Percentiles rank a stretch among this genome's conserved stretches.
Conservation (phyloP, 2,888 invertebrate genomes). For the Zele albiditarsus region DNA sequence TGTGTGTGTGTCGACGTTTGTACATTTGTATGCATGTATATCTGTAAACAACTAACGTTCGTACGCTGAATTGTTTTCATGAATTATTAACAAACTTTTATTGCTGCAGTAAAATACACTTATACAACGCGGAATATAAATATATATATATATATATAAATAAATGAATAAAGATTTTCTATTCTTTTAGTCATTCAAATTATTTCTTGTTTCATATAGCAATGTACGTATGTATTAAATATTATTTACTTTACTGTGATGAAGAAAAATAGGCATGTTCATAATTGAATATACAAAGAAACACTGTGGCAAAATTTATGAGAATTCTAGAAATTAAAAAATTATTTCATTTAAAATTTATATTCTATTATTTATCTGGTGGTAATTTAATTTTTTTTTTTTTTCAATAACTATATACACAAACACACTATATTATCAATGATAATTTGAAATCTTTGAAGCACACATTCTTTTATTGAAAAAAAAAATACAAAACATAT, state of each 20-base stretch:
- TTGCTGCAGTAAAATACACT: conserved; percentile 19
- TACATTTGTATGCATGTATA: background rate
- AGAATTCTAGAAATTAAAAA: background rate
- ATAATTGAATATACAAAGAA: background rate
- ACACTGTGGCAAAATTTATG: no score
- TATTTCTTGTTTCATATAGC: background rate
- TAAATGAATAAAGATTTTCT: conserved; percentile 3
- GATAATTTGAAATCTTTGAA: no score
- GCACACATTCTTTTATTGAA: no score
- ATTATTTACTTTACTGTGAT: background rate
- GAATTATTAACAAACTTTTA: conserved; percentile 43
- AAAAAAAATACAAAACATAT: no score
- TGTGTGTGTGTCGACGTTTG: conserved; percentile 1
- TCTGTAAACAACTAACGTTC: conserved; percentile 4
- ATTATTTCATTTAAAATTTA: background rate
- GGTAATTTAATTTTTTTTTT: background rate
- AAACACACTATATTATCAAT: background rate
- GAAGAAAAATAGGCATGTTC: background rate
- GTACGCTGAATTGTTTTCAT: conserved; percentile 37
- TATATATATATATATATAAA: no score
- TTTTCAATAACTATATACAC: background rate
- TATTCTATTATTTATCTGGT: background rate
- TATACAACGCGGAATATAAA: conserved; percentile 20
- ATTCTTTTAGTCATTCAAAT: background rate
- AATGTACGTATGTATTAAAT: background rate